Percentiles rank a stretch among this genome's conserved stretches.
phyloP scores from a whole-genome alignment of 2,797 vertebrate species.

The Pseudochromis fuscus region DNA sequence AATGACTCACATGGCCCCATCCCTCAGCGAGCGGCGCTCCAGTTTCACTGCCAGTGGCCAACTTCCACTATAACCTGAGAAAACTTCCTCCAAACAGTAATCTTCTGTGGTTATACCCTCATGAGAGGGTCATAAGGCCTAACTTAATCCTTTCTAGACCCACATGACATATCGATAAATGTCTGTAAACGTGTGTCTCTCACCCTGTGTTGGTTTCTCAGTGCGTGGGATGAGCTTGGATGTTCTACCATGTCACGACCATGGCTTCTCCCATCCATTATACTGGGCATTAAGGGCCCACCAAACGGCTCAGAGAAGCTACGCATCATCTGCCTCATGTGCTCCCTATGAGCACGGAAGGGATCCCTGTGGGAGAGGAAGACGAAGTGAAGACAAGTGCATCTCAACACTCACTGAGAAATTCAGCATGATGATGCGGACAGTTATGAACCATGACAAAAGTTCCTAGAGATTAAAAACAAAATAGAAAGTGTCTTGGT shows the following conservation, averaged over 20 bases:
- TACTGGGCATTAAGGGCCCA: conserved; percentile 79
- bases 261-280: conserved; percentile 79
- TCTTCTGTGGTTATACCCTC: conserved; percentile 13
- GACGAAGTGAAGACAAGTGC: conserved; percentile 10
- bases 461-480: neutral
- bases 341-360: conserved; percentile 89
- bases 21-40: conserved; percentile 65
- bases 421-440: neutral
- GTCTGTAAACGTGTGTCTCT: conserved; percentile 61
- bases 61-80: conserved; percentile 63
- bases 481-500: neutral
- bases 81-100: conserved; percentile 56
- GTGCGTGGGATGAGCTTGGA: conserved; percentile 63
- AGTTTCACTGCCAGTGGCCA: conserved; percentile 67
- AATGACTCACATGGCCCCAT: conserved; percentile 68
- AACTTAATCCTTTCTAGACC: conserved; percentile 16
- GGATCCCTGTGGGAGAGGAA: conserved; percentile 86
- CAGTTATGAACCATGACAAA: neutral
- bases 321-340: conserved; percentile 89
- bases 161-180: neutral
- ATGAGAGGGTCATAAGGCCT: conserved; percentile 5
- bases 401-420: neutral
- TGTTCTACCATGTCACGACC: conserved; percentile 38
- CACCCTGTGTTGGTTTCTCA: conserved; percentile 83
- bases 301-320: conserved; percentile 90